Evolutionary conservation across 2,888 invertebrate species (phyloP), one percentile per base, ranked within the genome.

Genomic region (Synergus laeviventris): DNA sequence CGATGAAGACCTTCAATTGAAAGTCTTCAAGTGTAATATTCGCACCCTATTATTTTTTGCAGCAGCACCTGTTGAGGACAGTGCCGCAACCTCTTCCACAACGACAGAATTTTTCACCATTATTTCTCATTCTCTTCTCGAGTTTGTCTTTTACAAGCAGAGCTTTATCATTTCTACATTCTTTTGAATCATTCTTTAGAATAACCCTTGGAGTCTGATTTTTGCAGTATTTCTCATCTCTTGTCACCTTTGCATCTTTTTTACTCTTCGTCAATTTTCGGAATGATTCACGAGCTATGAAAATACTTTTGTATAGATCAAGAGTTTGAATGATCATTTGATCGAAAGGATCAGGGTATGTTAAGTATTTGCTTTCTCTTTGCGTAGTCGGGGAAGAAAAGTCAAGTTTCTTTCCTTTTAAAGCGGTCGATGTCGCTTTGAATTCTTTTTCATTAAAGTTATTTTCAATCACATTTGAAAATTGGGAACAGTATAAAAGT

Each of bases 11-110:
- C 5, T 49, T 49, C 49, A 14, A 16, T 49, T 9, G 12, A 39
- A 38, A 38, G 38, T 38, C 1, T 39, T 2, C 1, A 49, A 18
- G 54, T 7, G 16, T 66, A 54, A 73, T 24, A 45, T 74, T 78
- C 21, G n/a, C 14, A 36, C 49, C 36, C 59, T 60, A 39, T 45
- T 75, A 76, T 56, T 73, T 61, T 36, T 64, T 75, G 56, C 76
- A 79, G 74, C 79, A 78, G 74, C 81, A 81, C 36, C 79, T 81
- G 74, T 74, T 79, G 62, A 66, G 73, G 18, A 74, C 66, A 9
- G 62, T 73, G 11, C 74, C 61, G 24, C 78, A 81, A 21, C 76
- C 78, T 21, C 82, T 79, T 61, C 79, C 79, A 38, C 80, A 78
- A 64, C 77, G 77, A 59, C 81, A 82, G 16, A 60, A 36, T 31